Base-by-base conservation (phyloP, 2,113 vertebrate species). In the Pangasianodon gigas region DNA sequence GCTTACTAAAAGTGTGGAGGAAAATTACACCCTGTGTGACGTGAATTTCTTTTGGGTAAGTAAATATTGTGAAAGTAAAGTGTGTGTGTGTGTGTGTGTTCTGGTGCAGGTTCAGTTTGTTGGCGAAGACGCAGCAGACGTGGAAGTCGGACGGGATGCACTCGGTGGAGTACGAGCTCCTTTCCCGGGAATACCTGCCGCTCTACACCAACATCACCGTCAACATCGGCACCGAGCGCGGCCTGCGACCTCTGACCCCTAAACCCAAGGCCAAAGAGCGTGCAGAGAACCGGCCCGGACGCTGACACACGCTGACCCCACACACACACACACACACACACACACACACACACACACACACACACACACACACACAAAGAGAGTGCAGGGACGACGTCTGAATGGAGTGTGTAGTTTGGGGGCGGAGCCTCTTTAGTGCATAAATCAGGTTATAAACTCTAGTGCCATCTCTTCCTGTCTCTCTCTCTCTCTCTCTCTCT, bases 141-240 rank as follows among this genome's bases (percentile, higher is more conserved):
- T 96, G 97, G 97, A 94, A 86, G 87, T 29, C 74, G 24, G 95
- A 97, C 0, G 96, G 96, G 3, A 95, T 96, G 94, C 97, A 96
- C 93, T 95, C 94, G 0, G 91, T 91, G 11, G 94, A 95, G 21
- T 97, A 97, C 14, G 88, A 94, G 81, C 84, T 96, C 8, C 6
- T 97, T 4, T 95, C 95, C 1, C 94, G 95, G 87, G 87, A 96
- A 13, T 93, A 94, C 91, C 84, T 92, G n/a, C 95, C 94, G 0
- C 96, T 97, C 89, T 97, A 97, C 92, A 96, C 97, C 88, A 97
- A 96, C 93, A 96, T 97, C 94, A 97, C 96, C 0, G 95, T 97
- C 75, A 92, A 97, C 93, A 95, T 97, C 6, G 96, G 94, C 90
- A 95, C 94, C 0, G 93, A 96, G 74, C 88, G 87, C 0, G 94